Evolutionary conservation across 2,797 vertebrate genomes (phyloP).

Genomic region (Malacoctenus gilli): DNA sequence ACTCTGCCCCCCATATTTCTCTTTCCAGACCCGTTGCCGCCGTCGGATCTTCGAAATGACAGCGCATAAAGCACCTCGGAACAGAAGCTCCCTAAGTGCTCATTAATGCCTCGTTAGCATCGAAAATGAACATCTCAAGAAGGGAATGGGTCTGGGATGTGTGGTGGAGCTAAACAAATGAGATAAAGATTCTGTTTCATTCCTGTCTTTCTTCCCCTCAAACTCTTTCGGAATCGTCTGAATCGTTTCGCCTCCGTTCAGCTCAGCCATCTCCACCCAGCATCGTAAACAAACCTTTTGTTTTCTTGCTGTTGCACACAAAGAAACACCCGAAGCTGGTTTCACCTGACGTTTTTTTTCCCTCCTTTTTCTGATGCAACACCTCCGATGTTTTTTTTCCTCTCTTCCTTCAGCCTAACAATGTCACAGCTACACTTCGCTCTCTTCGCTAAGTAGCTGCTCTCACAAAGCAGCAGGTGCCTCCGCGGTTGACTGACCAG

Average conservation of each 20-base stretch:
- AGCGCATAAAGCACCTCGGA: constrained; percentile 59
- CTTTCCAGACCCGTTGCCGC: constrained; percentile 28
- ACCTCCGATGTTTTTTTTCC: neutral
- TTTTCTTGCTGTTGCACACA: constrained; percentile 4
- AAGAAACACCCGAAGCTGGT: constrained; percentile 29
- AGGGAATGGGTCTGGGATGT: constrained; percentile 47
- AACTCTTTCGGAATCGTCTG: constrained; percentile 19
- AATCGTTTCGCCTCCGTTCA: constrained; percentile 38
- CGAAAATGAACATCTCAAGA: constrained; percentile 56
- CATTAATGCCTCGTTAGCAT: constrained; percentile 68
- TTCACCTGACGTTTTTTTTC: constrained; percentile 8
- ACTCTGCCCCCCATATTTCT: constrained; percentile 22
- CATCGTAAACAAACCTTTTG: constrained; percentile 23
- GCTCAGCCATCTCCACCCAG: constrained; percentile 16
- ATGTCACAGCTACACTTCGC: constrained; percentile 15
- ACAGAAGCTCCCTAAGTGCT: constrained; percentile 62
- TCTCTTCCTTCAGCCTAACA: constrained; percentile 21
- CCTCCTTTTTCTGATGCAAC: constrained; percentile 2
- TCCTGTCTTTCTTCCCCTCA: constrained; percentile 18
- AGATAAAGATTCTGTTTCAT: constrained; percentile 52
- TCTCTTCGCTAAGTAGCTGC: constrained; percentile 16
- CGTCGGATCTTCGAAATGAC: constrained; percentile 45
- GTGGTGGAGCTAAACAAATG: constrained; percentile 46
- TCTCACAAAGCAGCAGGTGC: constrained; percentile 26
- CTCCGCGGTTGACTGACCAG: constrained; percentile 20